Percentiles rank a stretch among this genome's conserved stretches.
phyloP scores from a whole-genome alignment of 2,888 invertebrate genomes.

The Sinotaia quadrata region DNA sequence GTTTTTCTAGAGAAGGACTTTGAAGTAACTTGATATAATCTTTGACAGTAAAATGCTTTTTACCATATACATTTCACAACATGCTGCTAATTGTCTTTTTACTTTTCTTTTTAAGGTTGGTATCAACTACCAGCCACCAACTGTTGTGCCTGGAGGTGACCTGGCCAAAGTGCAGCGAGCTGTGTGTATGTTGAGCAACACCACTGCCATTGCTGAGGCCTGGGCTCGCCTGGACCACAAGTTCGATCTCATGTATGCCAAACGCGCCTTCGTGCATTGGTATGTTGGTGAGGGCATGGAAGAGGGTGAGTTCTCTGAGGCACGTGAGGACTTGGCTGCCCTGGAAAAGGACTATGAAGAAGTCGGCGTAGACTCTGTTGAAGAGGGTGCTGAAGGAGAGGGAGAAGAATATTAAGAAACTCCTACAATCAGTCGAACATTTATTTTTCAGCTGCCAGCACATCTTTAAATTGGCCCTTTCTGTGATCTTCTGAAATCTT shows the following conservation, averaged over 20 bases:
- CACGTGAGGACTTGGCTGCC: not conserved
- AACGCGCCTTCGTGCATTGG: constrained; percentile 91
- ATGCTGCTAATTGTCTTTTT: too few species aligned
- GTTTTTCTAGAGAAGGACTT: too few species aligned
- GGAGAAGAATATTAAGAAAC: constrained; percentile 2
- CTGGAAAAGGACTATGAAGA: not conserved
- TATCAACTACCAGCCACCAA: constrained; percentile 35
- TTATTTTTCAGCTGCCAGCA: too few species aligned
- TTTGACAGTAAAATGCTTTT: too few species aligned
- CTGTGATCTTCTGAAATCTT: too few species aligned
- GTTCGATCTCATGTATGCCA: constrained; percentile 85
- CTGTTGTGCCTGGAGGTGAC: constrained; percentile 32
- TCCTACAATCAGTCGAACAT: too few species aligned
- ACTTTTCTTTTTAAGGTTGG: constrained; percentile 17
- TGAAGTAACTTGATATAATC: too few species aligned
- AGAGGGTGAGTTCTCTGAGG: not conserved
- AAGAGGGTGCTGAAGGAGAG: not conserved
- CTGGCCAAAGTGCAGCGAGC: constrained; percentile 76
- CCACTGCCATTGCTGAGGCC: constrained; percentile 84
- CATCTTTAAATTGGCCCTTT: too few species aligned
- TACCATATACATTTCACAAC: too few species aligned
- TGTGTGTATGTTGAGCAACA: constrained; percentile 73
- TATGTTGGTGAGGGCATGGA: not conserved
- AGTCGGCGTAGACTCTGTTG: not conserved
- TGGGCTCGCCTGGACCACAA: constrained; percentile 86